Conservation (phyloP, 2,113 vertebrate genomes). For the Colistium nudipinnis region DNA sequence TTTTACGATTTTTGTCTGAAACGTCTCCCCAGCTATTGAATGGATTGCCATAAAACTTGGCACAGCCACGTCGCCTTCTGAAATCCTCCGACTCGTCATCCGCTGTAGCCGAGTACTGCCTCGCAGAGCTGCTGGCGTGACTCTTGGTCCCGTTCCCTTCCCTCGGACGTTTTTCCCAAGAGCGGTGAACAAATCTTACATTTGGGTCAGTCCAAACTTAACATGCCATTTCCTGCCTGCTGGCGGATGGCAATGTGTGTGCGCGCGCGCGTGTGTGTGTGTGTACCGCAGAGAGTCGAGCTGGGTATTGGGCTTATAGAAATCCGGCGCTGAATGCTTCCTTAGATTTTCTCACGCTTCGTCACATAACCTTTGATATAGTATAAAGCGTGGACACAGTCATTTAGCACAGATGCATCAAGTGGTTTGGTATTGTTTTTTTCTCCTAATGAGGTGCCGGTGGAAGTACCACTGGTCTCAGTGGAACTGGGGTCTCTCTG, state of each 20-base stretch:
- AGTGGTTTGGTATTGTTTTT: slow-evolving; percentile 3
- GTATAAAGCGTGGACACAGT: background rate
- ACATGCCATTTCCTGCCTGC: background rate
- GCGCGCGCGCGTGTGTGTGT: too few relatives aligned
- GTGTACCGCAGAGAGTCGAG: background rate
- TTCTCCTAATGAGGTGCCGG: background rate
- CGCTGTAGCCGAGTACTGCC: background rate
- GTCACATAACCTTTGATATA: too few relatives aligned
- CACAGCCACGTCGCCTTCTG: background rate
- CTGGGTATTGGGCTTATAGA: background rate
- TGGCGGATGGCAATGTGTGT: background rate
- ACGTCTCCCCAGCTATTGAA: background rate
- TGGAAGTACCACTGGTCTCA: background rate
- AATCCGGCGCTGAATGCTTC: too few relatives aligned
- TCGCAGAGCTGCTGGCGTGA: background rate
- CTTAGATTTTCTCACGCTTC: too few relatives aligned
- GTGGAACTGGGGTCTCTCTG: background rate
- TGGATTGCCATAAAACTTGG: background rate
- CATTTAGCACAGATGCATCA: background rate
- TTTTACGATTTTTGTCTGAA: background rate
- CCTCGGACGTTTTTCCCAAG: background rate
- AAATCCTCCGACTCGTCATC: background rate
- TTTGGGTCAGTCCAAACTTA: background rate
- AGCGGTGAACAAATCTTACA: background rate
- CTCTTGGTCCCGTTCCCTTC: background rate